Percentiles rank a stretch among this genome's conserved stretches.
Conservation (phyloP, 2,797 vertebrate species). For the Parotocinclus haroldoi region DNA sequence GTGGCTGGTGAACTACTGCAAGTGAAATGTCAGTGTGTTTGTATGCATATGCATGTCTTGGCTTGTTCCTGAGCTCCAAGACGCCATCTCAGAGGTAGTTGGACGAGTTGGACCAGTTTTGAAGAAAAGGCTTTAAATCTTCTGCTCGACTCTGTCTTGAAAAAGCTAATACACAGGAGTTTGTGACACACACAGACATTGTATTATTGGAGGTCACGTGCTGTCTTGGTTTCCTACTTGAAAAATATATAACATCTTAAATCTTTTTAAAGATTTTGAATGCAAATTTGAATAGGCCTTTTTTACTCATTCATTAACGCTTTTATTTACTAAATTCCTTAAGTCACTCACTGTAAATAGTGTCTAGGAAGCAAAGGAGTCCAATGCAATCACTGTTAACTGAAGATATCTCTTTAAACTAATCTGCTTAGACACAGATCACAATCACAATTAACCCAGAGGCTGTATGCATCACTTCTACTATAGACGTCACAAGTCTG, state of each 20-base stretch:
- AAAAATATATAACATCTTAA: neutral
- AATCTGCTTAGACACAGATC: too few relatives aligned
- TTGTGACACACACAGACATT: slow-evolving; percentile 13
- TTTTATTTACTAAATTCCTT: too few relatives aligned
- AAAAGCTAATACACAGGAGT: slow-evolving; percentile 39
- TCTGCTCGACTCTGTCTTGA: slow-evolving; percentile 21
- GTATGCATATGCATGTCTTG: slow-evolving; percentile 50
- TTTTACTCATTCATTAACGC: too few relatives aligned
- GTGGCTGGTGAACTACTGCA: slow-evolving; percentile 35
- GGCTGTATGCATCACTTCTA: too few relatives aligned
- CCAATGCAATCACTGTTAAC: too few relatives aligned
- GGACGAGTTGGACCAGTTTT: slow-evolving; percentile 62
- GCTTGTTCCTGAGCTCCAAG: slow-evolving; percentile 55
- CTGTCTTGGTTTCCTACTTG: neutral
- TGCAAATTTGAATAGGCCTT: neutral
- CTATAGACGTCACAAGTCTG: too few relatives aligned
- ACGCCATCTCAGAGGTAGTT: slow-evolving; percentile 55
- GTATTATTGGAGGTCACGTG: neutral
- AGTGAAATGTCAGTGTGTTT: slow-evolving; percentile 13
- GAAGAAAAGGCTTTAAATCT: slow-evolving; percentile 30
- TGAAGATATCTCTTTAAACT: too few relatives aligned
- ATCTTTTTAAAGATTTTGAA: neutral
- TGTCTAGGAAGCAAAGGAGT: too few relatives aligned
- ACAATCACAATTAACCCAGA: too few relatives aligned
- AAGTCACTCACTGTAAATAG: neutral